These are phyloP conservation scores for Drosophila pruinosa DNA, from an alignment of 1,140 invertebrate genomes.

Conservation along the genomic window DNA sequence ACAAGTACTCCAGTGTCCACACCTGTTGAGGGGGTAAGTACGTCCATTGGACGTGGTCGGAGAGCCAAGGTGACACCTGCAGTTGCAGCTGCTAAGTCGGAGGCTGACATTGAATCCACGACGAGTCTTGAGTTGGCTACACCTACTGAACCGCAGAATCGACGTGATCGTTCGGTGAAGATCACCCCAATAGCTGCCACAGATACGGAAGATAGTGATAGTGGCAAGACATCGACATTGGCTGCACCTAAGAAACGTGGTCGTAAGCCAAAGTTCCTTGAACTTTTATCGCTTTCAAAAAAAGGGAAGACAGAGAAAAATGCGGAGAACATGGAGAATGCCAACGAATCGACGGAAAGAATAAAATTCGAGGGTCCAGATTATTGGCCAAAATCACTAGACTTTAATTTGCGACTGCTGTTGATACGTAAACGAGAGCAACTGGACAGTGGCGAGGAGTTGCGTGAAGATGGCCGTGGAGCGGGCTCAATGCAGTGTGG, in stretches of 20 bases:
- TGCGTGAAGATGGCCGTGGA: conserved; percentile 42
- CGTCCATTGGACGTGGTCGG: not conserved
- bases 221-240: not conserved
- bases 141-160: not conserved
- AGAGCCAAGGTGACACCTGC: not conserved
- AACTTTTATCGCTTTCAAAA: not conserved
- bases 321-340: not conserved
- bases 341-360: not conserved
- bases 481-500: conserved; percentile 58
- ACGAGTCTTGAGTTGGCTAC: not conserved
- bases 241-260: conserved; percentile 10
- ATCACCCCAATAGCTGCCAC: not conserved
- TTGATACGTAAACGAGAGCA: conserved; percentile 62
- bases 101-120: not conserved
- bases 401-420: conserved; percentile 53
- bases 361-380: not conserved
- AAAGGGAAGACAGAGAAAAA: conserved; percentile 8
- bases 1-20: not conserved
- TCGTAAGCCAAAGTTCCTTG: not conserved
- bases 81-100: not conserved
- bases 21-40: not conserved
- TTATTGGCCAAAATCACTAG: not conserved
- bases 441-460: conserved; percentile 45
- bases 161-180: not conserved
- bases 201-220: not conserved